These are phyloP conservation scores for Hedychridium roseum DNA, from an alignment of 2,888 invertebrate species.

Conservation along the genomic window DNA sequence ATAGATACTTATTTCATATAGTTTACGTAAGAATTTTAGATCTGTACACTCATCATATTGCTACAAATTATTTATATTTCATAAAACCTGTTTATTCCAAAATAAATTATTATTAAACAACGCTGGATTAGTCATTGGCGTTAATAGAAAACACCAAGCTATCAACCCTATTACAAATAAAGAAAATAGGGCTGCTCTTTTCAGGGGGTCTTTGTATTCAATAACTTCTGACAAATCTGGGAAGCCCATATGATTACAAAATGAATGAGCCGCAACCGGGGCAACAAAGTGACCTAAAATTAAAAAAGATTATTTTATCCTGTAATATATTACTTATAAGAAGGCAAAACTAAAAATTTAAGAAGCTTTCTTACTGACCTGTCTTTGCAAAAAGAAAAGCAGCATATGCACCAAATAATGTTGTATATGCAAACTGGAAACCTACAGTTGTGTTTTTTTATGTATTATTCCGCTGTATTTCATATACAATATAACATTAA, in stretches of 20 bases:
- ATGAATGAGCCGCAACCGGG: slow-evolving; percentile 88
- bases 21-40: too few relatives aligned
- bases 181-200: slow-evolving; percentile 71
- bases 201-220: slow-evolving; percentile 67
- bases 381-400: slow-evolving; percentile 91
- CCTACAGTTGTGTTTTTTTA: slow-evolving; percentile 65
- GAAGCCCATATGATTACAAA: slow-evolving; percentile 97
- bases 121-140: slow-evolving; percentile 78
- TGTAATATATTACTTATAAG: too few relatives aligned
- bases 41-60: too few relatives aligned
- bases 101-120: slow-evolving; percentile 71
- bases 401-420: slow-evolving; percentile 93
- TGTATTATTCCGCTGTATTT: background rate
- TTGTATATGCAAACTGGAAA: slow-evolving; percentile 91
- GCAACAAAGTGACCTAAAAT: slow-evolving; percentile 88
- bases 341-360: too few relatives aligned
- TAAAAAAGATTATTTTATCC: slow-evolving; percentile 43
- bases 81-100: slow-evolving; percentile 62
- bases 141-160: slow-evolving; percentile 79
- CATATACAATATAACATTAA: slow-evolving; percentile 20
- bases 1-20: too few relatives aligned
- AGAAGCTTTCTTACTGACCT: slow-evolving; percentile 64
- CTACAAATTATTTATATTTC: too few relatives aligned
- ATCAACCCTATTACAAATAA: slow-evolving; percentile 80
- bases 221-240: slow-evolving; percentile 83